Evolutionary conservation across 2,888 invertebrate species (phyloP).

Genomic region (Nymphalis polychloros): DNA sequence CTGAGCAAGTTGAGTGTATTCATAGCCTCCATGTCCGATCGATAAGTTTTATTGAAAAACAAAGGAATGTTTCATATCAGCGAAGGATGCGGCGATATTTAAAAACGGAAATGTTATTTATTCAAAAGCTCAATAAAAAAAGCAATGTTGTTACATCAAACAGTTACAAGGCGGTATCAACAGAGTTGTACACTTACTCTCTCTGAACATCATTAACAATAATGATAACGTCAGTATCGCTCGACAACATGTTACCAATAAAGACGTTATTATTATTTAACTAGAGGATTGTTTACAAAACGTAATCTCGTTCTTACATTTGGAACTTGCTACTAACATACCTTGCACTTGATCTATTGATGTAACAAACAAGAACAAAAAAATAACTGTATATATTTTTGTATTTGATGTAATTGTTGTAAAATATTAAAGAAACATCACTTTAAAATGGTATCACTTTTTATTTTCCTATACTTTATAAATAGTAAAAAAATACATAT

Average conservation of each 20-base stretch:
- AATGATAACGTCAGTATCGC: too few species aligned
- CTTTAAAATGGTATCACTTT: conserved; percentile 17
- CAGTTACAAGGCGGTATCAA: background rate
- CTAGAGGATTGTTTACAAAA: background rate
- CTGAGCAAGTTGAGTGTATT: conserved; percentile 59
- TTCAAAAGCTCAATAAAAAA: conserved; percentile 22
- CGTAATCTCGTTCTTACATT: background rate
- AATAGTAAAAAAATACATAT: conserved; percentile 19
- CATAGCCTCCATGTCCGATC: conserved; percentile 60
- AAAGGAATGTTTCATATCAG: conserved; percentile 1
- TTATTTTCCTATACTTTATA: conserved; percentile 12
- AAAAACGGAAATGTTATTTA: conserved; percentile 12
- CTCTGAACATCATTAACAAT: background rate
- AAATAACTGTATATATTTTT: conserved; percentile 32
- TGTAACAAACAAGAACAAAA: conserved; percentile 16
- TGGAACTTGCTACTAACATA: background rate
- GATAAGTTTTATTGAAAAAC: conserved; percentile 42
- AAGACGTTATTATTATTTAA: background rate
- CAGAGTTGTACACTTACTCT: background rate
- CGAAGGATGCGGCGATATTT: conserved; percentile 1
- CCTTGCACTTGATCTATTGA: background rate
- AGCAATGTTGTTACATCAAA: conserved; percentile 21
- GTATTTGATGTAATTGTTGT: conserved; percentile 20
- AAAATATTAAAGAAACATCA: conserved; percentile 23
- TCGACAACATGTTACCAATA: too few species aligned